Percentiles rank a stretch among this genome's conserved stretches.
Conservation (phyloP, 2,797 vertebrate genomes). For the Pseudochaenichthys georgianus region DNA sequence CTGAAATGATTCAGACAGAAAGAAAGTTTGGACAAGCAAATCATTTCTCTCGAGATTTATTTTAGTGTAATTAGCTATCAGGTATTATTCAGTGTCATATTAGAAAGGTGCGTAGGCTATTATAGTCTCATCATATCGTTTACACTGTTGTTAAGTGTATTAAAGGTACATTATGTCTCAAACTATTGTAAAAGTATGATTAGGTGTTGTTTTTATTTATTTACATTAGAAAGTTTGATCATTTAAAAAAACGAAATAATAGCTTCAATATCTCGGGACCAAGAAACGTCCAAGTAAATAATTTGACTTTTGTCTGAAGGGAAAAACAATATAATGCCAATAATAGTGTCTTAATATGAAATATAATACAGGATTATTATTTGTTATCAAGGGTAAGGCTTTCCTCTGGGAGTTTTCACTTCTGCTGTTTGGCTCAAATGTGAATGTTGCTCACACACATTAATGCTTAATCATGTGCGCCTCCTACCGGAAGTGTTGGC, state of each 20-base stretch:
- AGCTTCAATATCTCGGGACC: neutral
- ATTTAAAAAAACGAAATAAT: neutral
- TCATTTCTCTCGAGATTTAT: conserved; percentile 12
- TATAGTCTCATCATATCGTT: neutral
- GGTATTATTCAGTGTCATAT: neutral
- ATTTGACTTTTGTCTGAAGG: neutral
- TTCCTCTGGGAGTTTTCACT: conserved; percentile 43
- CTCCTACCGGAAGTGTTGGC: conserved; percentile 90
- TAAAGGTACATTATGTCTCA: neutral
- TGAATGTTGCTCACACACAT: conserved; percentile 56
- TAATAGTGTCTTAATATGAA: conserved; percentile 1
- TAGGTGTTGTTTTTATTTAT: neutral
- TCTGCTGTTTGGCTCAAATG: conserved; percentile 52
- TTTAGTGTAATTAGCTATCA: conserved; percentile 5
- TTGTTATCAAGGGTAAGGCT: conserved; percentile 9
- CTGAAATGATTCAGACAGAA: conserved; percentile 10
- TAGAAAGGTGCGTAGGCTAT: neutral
- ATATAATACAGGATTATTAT: conserved; percentile 7
- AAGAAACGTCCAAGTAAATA: conserved; percentile 10
- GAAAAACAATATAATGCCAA: neutral
- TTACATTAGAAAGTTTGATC: neutral
- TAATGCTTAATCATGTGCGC: conserved; percentile 92
- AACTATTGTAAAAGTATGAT: neutral
- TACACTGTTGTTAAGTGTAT: neutral
- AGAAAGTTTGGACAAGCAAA: conserved; percentile 1